Evolutionary conservation across 2,888 invertebrate genomes (phyloP).

Genomic region (Chouioia cunea): DNA sequence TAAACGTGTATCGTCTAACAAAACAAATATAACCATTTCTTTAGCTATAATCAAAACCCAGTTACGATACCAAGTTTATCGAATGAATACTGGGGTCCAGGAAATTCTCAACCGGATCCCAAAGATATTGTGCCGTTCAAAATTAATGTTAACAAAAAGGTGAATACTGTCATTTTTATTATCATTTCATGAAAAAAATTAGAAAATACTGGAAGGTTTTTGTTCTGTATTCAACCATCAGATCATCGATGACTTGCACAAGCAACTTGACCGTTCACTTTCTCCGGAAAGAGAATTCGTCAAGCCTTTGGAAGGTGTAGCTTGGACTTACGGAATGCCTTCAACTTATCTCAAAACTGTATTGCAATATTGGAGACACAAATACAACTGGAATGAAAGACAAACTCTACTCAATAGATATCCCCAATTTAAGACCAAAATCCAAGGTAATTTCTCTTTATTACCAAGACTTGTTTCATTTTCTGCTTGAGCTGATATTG

Average conservation of each 20-base stretch:
- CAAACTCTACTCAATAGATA: slow-evolving; percentile 80
- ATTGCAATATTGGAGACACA: slow-evolving; percentile 82
- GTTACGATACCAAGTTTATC: slow-evolving; percentile 54
- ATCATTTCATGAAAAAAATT: background rate
- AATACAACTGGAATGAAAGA: slow-evolving; percentile 80
- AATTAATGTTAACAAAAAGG: slow-evolving; percentile 74
- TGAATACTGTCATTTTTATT: slow-evolving; percentile 57
- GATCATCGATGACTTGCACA: slow-evolving; percentile 75
- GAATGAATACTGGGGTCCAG: slow-evolving; percentile 75
- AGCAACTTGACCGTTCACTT: slow-evolving; percentile 71
- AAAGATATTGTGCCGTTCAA: slow-evolving; percentile 73
- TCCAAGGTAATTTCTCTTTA: slow-evolving; percentile 73
- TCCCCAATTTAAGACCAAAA: slow-evolving; percentile 81
- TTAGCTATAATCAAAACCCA: slow-evolving; percentile 33
- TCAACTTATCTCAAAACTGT: slow-evolving; percentile 76
- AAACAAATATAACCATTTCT: background rate
- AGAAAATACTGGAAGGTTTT: background rate
- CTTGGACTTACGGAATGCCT: slow-evolving; percentile 88
- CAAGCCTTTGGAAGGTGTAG: slow-evolving; percentile 76
- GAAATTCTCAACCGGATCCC: slow-evolving; percentile 66
- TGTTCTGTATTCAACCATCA: slow-evolving; percentile 57
- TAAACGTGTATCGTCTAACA: background rate
- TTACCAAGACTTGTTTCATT: no score
- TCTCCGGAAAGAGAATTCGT: slow-evolving; percentile 65
- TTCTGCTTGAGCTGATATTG: no score